These are phyloP conservation scores for Echinops telfairi DNA, from an alignment of 2,113 vertebrate genomes.

Conservation along the genomic window DNA sequence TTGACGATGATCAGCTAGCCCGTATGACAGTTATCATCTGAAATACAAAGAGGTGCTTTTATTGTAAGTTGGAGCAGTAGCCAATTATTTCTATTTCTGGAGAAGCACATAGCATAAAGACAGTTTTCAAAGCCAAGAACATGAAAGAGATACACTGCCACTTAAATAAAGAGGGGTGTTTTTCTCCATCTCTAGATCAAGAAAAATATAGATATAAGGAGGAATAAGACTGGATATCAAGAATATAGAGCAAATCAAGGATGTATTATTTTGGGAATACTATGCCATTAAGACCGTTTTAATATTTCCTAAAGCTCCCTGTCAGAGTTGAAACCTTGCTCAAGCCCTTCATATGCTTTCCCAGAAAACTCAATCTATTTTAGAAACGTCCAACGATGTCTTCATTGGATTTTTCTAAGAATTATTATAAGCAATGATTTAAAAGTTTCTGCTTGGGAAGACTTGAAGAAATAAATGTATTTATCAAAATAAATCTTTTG, in stretches of 20 bases:
- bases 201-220: conserved; percentile 33
- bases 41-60: conserved; percentile 52
- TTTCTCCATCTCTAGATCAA: not conserved
- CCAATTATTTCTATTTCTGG: conserved; percentile 75
- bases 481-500: too few species aligned
- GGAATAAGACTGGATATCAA: not conserved
- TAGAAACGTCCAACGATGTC: not conserved
- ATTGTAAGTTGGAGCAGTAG: conserved; percentile 39
- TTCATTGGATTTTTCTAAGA: not conserved
- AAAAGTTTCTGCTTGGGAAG: not conserved
- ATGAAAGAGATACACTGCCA: conserved; percentile 51
- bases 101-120: conserved; percentile 55
- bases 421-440: conserved; percentile 11
- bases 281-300: not conserved
- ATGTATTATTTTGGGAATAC: not conserved
- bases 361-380: conserved; percentile 20
- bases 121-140: conserved; percentile 70
- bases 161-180: not conserved
- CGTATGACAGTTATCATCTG: conserved; percentile 13
- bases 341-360: not conserved
- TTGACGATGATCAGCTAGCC: not conserved
- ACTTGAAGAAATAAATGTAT: not conserved
- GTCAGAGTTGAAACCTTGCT: not conserved
- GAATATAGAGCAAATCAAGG: not conserved
- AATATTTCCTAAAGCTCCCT: conserved; percentile 17